A percentile compares a stretch with the other conserved stretches of the same genome.
These are phyloP conservation scores for Copidosoma aretas DNA, from an alignment of 2,888 invertebrate genomes.

Conservation along the genomic window DNA sequence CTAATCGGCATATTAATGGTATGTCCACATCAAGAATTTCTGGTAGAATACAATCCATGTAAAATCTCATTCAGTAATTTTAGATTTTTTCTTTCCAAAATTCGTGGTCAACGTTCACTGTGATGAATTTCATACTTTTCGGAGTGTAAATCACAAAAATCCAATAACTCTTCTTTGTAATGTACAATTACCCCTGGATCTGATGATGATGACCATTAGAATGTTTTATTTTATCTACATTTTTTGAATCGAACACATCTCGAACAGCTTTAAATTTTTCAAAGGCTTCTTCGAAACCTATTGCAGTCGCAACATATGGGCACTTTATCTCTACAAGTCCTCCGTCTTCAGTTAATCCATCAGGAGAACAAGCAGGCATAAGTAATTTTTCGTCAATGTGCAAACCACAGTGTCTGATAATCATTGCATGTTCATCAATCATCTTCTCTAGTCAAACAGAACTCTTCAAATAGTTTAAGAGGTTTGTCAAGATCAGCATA, in stretches of 20 bases:
- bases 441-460: slow-evolving; percentile 18
- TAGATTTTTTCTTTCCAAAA: slow-evolving; percentile 44
- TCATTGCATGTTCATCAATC: neutral
- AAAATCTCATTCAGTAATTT: slow-evolving; percentile 37
- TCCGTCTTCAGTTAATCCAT: slow-evolving; percentile 39
- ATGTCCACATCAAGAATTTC: slow-evolving; percentile 45
- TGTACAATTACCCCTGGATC: slow-evolving; percentile 44
- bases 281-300: slow-evolving; percentile 26
- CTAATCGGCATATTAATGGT: slow-evolving; percentile 32
- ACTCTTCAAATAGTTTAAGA: slow-evolving; percentile 18
- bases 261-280: neutral
- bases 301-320: slow-evolving; percentile 4
- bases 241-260: neutral
- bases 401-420: slow-evolving; percentile 33
- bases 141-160: slow-evolving; percentile 44
- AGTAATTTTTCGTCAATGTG: slow-evolving; percentile 32
- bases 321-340: slow-evolving; percentile 42
- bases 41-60: slow-evolving; percentile 43
- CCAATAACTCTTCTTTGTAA: slow-evolving; percentile 40
- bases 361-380: slow-evolving; percentile 38
- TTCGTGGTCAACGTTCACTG: slow-evolving; percentile 37
- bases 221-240: slow-evolving; percentile 26
- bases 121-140: slow-evolving; percentile 32
- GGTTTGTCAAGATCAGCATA: slow-evolving; percentile 26
- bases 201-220: slow-evolving; percentile 41